Evolutionary conservation across 2,113 vertebrate species (phyloP).

Genomic region (Eptesicus fuscus): DNA sequence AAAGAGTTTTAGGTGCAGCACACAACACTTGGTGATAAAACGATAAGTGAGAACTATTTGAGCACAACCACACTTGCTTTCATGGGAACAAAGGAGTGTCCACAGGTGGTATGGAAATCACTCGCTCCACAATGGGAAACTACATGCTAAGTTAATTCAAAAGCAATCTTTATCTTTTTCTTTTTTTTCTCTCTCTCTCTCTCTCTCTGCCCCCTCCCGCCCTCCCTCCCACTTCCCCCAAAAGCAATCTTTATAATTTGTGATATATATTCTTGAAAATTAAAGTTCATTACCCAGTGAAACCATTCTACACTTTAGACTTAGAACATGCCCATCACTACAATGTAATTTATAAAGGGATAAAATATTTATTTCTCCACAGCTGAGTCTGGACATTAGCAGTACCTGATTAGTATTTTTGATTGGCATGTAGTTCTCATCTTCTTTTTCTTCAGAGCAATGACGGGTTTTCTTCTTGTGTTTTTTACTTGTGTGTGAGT

Average conservation of each 20-base stretch:
- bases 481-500: slow-evolving; percentile 84
- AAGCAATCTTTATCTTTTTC: slow-evolving; percentile 8
- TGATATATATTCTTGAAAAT: not conserved
- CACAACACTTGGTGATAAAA: not conserved
- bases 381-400: not conserved
- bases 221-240: too few species aligned
- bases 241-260: slow-evolving; percentile 3
- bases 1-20: not conserved
- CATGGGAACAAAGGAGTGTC: not conserved
- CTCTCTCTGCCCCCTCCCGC: too few species aligned
- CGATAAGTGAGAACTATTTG: not conserved
- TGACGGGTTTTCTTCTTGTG: slow-evolving; percentile 90
- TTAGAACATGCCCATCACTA: not conserved
- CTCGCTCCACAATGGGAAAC: not conserved
- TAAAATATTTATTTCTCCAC: not conserved
- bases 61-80: not conserved
- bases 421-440: slow-evolving; percentile 83
- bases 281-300: not conserved
- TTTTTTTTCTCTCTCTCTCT: too few species aligned
- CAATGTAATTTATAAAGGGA: not conserved
- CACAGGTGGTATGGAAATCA: not conserved
- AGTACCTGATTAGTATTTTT: slow-evolving; percentile 90
- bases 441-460: slow-evolving; percentile 89
- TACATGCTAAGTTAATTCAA: not conserved
- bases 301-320: not conserved